A percentile compares a stretch with the other conserved stretches of the same genome.
These are phyloP conservation scores for Corvus cornix DNA, from an alignment of 2,113 vertebrate genomes.

Conservation along the genomic window DNA sequence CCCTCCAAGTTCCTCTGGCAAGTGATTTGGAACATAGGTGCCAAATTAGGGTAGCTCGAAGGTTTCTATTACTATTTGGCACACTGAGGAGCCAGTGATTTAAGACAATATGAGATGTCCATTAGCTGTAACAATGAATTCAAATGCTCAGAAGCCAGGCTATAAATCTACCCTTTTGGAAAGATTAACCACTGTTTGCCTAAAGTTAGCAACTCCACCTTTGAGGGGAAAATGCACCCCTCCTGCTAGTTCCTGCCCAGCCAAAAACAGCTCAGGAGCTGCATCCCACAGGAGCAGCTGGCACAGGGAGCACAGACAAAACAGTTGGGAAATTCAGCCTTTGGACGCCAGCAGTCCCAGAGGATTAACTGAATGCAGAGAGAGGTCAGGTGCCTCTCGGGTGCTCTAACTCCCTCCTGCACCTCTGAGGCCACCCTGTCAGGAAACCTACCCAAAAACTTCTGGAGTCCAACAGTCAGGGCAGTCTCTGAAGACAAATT, in stretches of 20 bases:
- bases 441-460: neutral
- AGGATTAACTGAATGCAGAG: neutral
- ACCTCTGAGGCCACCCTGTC: neutral
- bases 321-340: neutral
- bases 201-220: conserved; percentile 35
- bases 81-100: conserved; percentile 59
- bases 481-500: neutral
- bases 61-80: conserved; percentile 65
- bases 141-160: conserved; percentile 27
- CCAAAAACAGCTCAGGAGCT: neutral
- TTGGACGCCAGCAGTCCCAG: neutral
- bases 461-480: neutral
- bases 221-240: neutral
- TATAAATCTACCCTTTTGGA: conserved; percentile 8
- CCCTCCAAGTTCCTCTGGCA: conserved; percentile 31
- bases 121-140: conserved; percentile 58
- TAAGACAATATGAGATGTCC: conserved; percentile 70
- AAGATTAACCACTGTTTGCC: conserved; percentile 60
- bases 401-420: neutral
- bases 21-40: conserved; percentile 41
- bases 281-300: neutral
- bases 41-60: conserved; percentile 66
- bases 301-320: neutral
- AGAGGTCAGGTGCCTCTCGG: fast-evolving
- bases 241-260: neutral